A percentile compares a stretch with the other conserved stretches of the same genome.
These are phyloP conservation scores for Lepus americanus DNA, from an alignment of 2,113 vertebrate species.

Conservation along the genomic window DNA sequence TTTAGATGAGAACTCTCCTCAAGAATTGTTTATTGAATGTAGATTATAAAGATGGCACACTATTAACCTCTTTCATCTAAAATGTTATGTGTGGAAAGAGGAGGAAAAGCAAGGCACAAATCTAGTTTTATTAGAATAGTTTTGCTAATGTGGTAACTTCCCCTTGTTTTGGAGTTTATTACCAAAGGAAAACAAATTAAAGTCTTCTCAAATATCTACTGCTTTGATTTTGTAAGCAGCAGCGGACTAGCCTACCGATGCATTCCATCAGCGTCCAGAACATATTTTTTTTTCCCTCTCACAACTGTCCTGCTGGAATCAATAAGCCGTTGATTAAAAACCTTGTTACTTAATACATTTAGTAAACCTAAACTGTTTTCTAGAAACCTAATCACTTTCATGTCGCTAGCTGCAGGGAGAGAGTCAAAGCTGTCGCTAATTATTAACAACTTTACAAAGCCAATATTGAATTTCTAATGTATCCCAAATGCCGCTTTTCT, in stretches of 20 bases:
- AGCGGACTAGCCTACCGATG: slow-evolving; percentile 75
- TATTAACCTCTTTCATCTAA: slow-evolving; percentile 5
- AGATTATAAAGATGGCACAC: neutral
- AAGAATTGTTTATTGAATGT: slow-evolving; percentile 30
- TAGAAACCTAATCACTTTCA: slow-evolving; percentile 90
- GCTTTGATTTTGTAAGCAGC: slow-evolving; percentile 84
- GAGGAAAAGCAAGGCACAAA: neutral
- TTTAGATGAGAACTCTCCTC: slow-evolving; percentile 24
- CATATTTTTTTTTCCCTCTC: slow-evolving; percentile 66
- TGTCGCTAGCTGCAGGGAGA: slow-evolving; percentile 87
- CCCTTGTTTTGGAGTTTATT: slow-evolving; percentile 69
- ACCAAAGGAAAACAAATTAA: slow-evolving; percentile 63
- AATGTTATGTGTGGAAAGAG: neutral
- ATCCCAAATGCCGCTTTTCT: slow-evolving; percentile 85
- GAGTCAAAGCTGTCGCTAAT: slow-evolving; percentile 90
- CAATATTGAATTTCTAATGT: slow-evolving; percentile 91
- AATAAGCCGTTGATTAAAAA: slow-evolving; percentile 89
- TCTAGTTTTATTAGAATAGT: neutral
- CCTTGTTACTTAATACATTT: slow-evolving; percentile 89
- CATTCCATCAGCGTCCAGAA: slow-evolving; percentile 71
- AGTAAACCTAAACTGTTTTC: slow-evolving; percentile 87
- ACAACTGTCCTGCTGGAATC: slow-evolving; percentile 87
- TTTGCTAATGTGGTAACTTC: neutral
- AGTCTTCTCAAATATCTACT: slow-evolving; percentile 87
- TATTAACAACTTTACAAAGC: slow-evolving; percentile 91